phyloP scores from a whole-genome alignment of 2,113 vertebrate genomes.

The Ptilorrhoa leucosticta region DNA sequence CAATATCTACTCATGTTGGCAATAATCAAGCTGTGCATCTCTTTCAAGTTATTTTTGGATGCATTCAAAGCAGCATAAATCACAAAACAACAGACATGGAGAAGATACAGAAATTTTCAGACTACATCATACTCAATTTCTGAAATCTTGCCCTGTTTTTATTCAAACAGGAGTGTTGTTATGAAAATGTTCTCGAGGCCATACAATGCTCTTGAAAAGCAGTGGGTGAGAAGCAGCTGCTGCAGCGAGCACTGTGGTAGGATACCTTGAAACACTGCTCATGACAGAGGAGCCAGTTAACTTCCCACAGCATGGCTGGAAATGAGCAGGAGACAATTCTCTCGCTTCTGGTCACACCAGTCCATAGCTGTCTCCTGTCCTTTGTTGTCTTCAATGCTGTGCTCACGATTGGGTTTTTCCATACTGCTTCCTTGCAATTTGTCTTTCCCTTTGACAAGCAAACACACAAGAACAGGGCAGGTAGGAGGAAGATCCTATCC shows the following conservation, averaged over 20 bases:
- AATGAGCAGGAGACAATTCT: not conserved
- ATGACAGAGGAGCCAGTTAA: fast-evolving
- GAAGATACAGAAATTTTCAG: not conserved
- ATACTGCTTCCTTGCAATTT: not conserved
- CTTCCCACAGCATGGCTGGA: not conserved
- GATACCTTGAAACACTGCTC: not conserved
- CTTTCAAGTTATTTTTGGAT: conserved; percentile 13
- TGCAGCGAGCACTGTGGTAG: fast-evolving
- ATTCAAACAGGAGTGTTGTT: not conserved
- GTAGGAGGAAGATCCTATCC: not conserved
- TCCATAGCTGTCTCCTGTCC: not conserved
- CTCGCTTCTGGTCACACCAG: fast-evolving
- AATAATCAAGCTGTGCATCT: not conserved
- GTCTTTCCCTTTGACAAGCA: not conserved
- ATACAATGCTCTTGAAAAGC: not conserved
- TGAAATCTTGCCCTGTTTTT: not conserved
- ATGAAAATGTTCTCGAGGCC: not conserved
- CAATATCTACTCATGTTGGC: not conserved
- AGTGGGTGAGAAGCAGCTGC: not conserved
- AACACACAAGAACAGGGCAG: not conserved
- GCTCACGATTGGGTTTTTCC: not conserved
- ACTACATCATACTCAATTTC: not conserved
- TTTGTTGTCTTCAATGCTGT: not conserved
- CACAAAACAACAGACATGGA: not conserved
- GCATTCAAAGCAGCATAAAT: not conserved